These are phyloP conservation scores for Hydrotaea cyrtoneurina DNA, from an alignment of 2,888 invertebrate genomes.

Conservation along the genomic window DNA sequence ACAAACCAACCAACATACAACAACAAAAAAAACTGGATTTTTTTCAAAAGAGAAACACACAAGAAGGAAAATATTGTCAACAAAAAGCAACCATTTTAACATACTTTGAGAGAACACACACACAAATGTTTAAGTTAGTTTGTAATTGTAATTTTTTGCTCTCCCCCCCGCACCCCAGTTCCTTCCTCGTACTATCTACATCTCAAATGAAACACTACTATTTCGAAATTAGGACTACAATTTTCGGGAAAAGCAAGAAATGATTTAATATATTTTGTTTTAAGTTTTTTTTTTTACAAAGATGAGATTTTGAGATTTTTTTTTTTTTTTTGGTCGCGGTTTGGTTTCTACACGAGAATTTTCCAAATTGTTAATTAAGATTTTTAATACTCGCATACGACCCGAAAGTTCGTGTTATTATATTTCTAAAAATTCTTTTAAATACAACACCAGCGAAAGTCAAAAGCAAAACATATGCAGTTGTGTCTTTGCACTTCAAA, in stretches of 20 bases:
- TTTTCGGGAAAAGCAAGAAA: not conserved
- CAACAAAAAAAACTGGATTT: slow-evolving; percentile 52
- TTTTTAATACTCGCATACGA: too few species aligned
- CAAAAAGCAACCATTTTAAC: slow-evolving; percentile 24
- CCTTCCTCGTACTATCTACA: not conserved
- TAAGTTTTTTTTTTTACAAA: slow-evolving; percentile 31
- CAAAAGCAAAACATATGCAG: too few species aligned
- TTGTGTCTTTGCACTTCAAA: too few species aligned
- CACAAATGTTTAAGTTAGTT: slow-evolving; percentile 39
- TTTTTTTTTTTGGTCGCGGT: slow-evolving; percentile 3
- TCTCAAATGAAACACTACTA: slow-evolving; percentile 5
- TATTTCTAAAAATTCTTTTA: not conserved
- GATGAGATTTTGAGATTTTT: slow-evolving; percentile 33
- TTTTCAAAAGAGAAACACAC: slow-evolving; percentile 8
- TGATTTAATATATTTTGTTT: not conserved
- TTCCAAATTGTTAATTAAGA: not conserved
- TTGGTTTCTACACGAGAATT: too few species aligned
- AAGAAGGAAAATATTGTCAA: slow-evolving; percentile 44
- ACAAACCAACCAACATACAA: too few species aligned
- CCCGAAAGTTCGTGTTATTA: not conserved
- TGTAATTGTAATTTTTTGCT: slow-evolving; percentile 32
- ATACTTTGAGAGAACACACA: slow-evolving; percentile 38
- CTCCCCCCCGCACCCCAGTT: not conserved
- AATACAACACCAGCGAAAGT: too few species aligned
- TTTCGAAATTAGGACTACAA: slow-evolving; percentile 28